Percentiles rank a stretch among this genome's conserved stretches.
Evolutionary conservation across 2,888 invertebrate species (phyloP).

Genomic region (Sabatieria punctata): DNA sequence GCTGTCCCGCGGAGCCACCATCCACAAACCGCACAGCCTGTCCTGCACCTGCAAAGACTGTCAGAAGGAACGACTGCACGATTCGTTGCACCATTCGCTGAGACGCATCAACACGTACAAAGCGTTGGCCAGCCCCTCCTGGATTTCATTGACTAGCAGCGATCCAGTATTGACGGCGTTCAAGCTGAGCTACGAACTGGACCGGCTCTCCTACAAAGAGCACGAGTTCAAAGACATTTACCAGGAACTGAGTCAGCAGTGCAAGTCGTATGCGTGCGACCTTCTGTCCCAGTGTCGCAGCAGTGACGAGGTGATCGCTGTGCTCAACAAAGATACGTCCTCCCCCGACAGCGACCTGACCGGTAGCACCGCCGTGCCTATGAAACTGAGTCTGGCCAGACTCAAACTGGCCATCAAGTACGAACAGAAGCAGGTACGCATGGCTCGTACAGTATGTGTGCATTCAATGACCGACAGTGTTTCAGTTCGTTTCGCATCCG

Average conservation of each 20-base stretch:
- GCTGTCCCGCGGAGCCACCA: conserved; percentile 29
- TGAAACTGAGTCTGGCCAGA: conserved; percentile 34
- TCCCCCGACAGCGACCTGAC: conserved; percentile 26
- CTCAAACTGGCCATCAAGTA: conserved; percentile 42
- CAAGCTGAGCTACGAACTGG: conserved; percentile 39
- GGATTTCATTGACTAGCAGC: conserved; percentile 41
- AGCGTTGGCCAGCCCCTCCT: conserved; percentile 42
- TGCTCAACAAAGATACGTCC: conserved; percentile 35
- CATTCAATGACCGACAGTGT: too few species aligned
- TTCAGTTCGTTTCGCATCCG: conserved; percentile 42
- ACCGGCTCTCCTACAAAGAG: conserved; percentile 37
- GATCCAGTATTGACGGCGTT: conserved; percentile 42
- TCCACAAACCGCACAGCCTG: conserved; percentile 33
- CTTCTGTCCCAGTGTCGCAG: conserved; percentile 41
- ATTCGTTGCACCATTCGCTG: conserved; percentile 40
- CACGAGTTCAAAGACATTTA: conserved; percentile 40
- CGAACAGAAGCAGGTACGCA: conserved; percentile 40
- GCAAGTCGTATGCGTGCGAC: conserved; percentile 41
- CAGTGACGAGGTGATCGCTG: conserved; percentile 41
- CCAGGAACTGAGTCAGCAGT: conserved; percentile 37
- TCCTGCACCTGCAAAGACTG: conserved; percentile 38
- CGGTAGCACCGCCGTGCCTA: conserved; percentile 25
- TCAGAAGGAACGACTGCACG: conserved; percentile 32
- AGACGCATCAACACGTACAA: conserved; percentile 39
- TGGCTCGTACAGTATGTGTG: too few species aligned